phyloP scores from a whole-genome alignment of 2,888 invertebrate genomes.

The Eristalis pertinax region DNA sequence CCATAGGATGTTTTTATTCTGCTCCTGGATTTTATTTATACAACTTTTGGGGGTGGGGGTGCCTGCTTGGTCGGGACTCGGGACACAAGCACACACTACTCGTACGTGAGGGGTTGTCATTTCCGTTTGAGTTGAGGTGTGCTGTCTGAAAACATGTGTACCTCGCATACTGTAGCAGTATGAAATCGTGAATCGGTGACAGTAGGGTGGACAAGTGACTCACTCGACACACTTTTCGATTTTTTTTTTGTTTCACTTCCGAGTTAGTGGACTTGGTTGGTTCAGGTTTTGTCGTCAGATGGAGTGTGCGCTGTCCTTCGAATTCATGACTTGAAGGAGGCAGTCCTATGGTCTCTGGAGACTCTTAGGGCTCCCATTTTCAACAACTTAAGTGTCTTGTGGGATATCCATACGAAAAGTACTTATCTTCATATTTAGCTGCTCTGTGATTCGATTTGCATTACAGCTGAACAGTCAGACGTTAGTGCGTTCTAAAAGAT shows the following conservation, averaged over 20 bases:
- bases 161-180: neutral
- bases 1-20: neutral
- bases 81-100: neutral
- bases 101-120: neutral
- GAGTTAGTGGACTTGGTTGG: neutral
- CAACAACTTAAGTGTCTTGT: no score
- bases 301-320: no score
- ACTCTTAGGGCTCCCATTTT: no score
- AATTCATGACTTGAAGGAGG: no score
- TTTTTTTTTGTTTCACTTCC: neutral
- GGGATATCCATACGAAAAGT: no score
- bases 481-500: no score
- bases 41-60: neutral
- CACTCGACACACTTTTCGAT: neutral
- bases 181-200: neutral
- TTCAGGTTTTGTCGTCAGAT: neutral
- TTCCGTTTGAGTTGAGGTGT: neutral
- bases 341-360: no score
- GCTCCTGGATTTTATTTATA: neutral
- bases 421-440: no score
- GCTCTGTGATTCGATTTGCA: no score
- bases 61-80: neutral
- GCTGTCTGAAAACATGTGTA: neutral
- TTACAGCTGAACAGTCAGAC: no score
- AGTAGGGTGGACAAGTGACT: neutral